A percentile compares a stretch with the other conserved stretches of the same genome.
phyloP scores from a whole-genome alignment of 2,888 invertebrate species.

The Girardia tigrina region DNA sequence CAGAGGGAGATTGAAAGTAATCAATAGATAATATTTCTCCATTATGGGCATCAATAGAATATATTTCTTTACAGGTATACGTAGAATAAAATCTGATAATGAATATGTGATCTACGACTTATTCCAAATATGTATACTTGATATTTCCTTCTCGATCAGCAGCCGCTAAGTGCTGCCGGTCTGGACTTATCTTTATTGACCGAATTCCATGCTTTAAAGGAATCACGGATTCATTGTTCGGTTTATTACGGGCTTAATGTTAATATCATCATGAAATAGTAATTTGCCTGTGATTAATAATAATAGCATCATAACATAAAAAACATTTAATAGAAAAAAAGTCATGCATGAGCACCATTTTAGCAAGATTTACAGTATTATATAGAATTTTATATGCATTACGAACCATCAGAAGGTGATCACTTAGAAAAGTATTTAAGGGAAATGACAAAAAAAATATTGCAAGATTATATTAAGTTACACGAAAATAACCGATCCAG shows the following conservation, averaged over 20 bases:
- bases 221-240: neutral
- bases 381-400: too few species aligned
- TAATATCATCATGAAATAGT: too few species aligned
- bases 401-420: too few species aligned
- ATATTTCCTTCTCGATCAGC: constrained; percentile 72
- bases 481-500: too few species aligned
- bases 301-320: too few species aligned
- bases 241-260: constrained; percentile 12
- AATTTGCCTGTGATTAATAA: too few species aligned
- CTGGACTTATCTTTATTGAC: constrained; percentile 73
- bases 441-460: too few species aligned
- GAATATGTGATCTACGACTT: neutral
- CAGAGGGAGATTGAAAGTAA: constrained; percentile 56
- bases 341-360: too few species aligned
- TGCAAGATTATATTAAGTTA: too few species aligned
- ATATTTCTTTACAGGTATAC: constrained; percentile 53
- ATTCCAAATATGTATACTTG: constrained; percentile 40
- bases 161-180: constrained; percentile 73
- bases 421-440: too few species aligned
- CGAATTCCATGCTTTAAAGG: constrained; percentile 60
- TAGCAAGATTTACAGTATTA: too few species aligned
- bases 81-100: constrained; percentile 29
- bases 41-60: constrained; percentile 73
- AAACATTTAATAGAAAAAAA: too few species aligned
- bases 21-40: constrained; percentile 86